Base-by-base conservation (phyloP, 2,797 vertebrate species). In the Ambastaia sidthimunki region DNA sequence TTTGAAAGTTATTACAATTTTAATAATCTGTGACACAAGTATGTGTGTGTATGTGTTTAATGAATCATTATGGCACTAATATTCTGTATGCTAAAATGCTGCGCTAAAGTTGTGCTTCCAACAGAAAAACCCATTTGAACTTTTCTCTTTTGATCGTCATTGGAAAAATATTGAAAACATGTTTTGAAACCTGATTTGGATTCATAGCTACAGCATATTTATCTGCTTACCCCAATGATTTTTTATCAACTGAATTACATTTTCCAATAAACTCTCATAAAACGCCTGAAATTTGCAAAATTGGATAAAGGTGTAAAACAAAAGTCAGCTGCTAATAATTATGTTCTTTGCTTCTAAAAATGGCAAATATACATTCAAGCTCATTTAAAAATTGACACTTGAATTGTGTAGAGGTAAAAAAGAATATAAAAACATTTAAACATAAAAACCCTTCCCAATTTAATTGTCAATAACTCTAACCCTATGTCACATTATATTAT, bases 181-280 rank as follows among this genome's bases (percentile, higher is more conserved):
- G 12, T 47, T 47, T 47, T 62, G 6, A 6, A 59, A 25, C 50
- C 4, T n/a, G 15, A 62, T 31, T 47, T 31, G 5, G 1, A 31
- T 28, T 7, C 31, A 62, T n/a, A 54, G n/a, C 16, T 12, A 21
- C 44, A 70, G 11, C 60, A 47, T 41, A 28, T 66, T 48, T 48
- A 5, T 50, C 13, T 55, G 71, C 68, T 85, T 86, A 62, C 80
- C 55, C 69, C 69, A 78, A 50, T 21, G 23, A 71, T 71, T 60
- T 83, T 83, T 23, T 87, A 76, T 12, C 72, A 90, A 90, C 81
- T 89, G 76, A 90, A 90, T 91, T 88, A 78, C 1, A 88, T 87
- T 87, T 85, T 77, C 78, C 78, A 82, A 89, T 80, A 74, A 78
- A 80, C 83, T 82, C 48, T 21, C 71, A 82, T 85, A 81, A 91